Conservation (phyloP, 2,888 invertebrate genomes). For the Latrodectus hesperus region DNA sequence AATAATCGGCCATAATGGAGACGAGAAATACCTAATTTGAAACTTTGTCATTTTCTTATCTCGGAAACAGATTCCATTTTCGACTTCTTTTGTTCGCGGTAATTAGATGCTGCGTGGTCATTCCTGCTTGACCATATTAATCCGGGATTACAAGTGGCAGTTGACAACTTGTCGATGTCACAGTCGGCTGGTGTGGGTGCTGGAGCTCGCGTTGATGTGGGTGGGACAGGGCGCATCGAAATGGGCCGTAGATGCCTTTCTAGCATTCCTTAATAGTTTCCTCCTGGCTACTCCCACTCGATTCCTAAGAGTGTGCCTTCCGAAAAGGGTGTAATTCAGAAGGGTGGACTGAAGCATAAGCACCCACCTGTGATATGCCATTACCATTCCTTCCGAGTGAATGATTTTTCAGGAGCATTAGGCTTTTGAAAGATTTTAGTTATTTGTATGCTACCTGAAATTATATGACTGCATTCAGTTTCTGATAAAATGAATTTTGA, state of each 20-base stretch:
- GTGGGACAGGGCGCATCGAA: conserved; percentile 2
- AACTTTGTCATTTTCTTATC: no score
- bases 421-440: no score
- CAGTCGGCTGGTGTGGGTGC: conserved; percentile 7
- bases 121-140: conserved; percentile 37
- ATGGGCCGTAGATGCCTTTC: conserved; percentile 15
- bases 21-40: background rate
- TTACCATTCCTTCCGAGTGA: no score
- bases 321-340: background rate
- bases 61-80: background rate
- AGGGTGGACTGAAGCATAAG: no score
- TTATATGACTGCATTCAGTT: no score
- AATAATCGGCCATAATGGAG: background rate
- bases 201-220: conserved; percentile 7
- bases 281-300: background rate
- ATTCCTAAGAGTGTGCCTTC: background rate
- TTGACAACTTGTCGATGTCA: conserved; percentile 21
- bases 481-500: no score
- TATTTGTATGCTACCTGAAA: no score
- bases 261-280: background rate
- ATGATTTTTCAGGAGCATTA: no score
- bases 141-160: conserved; percentile 28
- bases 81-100: background rate
- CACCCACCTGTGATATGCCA: no score
- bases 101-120: conserved; percentile 57